phyloP scores from a whole-genome alignment of 1,140 invertebrate genomes.

The Zaprionus ghesquierei region DNA sequence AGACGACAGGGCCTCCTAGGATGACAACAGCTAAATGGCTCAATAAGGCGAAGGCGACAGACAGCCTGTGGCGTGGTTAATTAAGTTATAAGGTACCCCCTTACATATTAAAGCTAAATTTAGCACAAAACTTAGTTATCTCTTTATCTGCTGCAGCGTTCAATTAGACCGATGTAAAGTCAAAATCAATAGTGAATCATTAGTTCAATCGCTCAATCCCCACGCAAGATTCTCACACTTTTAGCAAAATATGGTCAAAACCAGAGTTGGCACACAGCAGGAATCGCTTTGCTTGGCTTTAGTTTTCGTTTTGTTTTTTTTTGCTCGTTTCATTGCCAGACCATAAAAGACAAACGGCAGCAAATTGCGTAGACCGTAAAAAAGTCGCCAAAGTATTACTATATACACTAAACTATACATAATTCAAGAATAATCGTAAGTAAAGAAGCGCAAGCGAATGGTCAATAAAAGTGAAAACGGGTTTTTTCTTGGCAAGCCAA shows the following conservation, averaged over 20 bases:
- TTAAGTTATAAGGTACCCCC: not conserved
- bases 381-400: slow-evolving; percentile 52
- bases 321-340: slow-evolving; percentile 60
- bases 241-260: slow-evolving; percentile 52
- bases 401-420: slow-evolving; percentile 13
- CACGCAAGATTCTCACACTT: slow-evolving; percentile 31
- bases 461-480: slow-evolving; percentile 77
- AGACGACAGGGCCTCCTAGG: not conserved
- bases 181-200: not conserved
- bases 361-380: slow-evolving; percentile 59
- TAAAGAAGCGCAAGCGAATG: slow-evolving; percentile 71
- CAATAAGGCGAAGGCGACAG: too few relatives aligned
- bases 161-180: not conserved
- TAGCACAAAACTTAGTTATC: too few relatives aligned
- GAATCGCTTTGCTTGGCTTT: slow-evolving; percentile 10
- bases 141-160: too few relatives aligned
- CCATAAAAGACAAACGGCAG: slow-evolving; percentile 43
- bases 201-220: not conserved
- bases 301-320: slow-evolving; percentile 24
- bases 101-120: too few relatives aligned
- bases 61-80: not conserved
- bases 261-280: slow-evolving; percentile 28
- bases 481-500: slow-evolving; percentile 33
- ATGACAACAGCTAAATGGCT: not conserved
- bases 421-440: slow-evolving; percentile 61